Conservation (phyloP, 2,113 vertebrate species). For the Ageneiosus marmoratus region DNA sequence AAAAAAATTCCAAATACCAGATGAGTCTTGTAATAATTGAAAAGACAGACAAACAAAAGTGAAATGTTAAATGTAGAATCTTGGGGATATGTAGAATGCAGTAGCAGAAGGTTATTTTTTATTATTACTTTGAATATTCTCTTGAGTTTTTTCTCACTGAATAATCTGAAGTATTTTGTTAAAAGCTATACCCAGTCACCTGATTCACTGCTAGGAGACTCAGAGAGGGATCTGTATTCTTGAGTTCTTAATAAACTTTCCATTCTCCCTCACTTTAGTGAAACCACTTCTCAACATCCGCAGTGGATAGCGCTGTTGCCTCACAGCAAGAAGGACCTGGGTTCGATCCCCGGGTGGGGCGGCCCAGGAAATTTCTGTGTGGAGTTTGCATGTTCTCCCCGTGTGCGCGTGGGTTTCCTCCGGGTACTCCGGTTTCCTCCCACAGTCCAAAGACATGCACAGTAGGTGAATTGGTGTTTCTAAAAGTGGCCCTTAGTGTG, state of each 20-base stretch:
- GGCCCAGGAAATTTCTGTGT: no score
- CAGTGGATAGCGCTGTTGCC: no score
- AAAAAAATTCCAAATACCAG: neutral
- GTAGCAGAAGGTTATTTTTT: neutral
- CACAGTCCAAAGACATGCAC: no score
- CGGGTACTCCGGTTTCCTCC: no score
- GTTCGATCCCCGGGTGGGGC: no score
- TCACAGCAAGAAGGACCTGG: no score
- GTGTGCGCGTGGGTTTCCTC: no score
- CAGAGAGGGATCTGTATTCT: neutral
- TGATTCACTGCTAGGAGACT: neutral
- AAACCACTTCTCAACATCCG: neutral
- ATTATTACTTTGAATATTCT: no score
- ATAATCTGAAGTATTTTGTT: neutral
- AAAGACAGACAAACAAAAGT: neutral
- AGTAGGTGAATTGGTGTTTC: no score
- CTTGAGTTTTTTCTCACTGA: no score
- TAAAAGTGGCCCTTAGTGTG: no score
- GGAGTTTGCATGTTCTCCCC: no score
- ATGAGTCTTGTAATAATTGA: neutral
- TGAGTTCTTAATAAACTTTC: neutral
- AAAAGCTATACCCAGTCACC: neutral
- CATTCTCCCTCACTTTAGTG: neutral
- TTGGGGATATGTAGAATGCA: neutral
- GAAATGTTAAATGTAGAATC: neutral